Evolutionary conservation across 1,140 invertebrate genomes (phyloP), one percentile per base, ranked within the genome.

Genomic region (Leptonema lineaticorne): DNA sequence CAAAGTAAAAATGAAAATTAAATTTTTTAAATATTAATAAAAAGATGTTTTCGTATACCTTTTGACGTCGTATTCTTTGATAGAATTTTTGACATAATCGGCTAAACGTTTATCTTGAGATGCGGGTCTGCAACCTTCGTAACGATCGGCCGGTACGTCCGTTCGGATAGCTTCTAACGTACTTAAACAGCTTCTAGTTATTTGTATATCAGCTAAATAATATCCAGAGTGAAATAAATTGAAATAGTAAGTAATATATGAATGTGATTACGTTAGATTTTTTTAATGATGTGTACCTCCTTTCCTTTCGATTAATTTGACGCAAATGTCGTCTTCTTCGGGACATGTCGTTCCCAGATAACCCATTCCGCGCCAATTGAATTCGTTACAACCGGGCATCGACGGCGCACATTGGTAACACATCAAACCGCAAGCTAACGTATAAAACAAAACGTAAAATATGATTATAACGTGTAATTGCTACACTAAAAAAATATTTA

Each of bases 381-480:
- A 92, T 26, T 88, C 87, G 14, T 87, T 89, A 83, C 94, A 97
- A 4, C 94, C 94, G 16, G 93, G 93, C 63, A 93, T 90, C 18
- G 92, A 94, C 29, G 92, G 91, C 16, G 92, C 91, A 79, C 94
- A 97, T 77, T 90, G 87, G 76, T 96, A 96, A 77, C 94, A 97
- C 84, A 90, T 92, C 71, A 93, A 79, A 26, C 85, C 82, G 53
- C 80, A 76, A 74, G 81, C 86, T 86, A 63, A 26, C 5, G 50
- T 16, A 41, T 2, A 41, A 3, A 41, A 4, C 9, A 16, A 41
- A n/a, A n/a, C n/a, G n/a, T n/a, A n/a, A n/a, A n/a, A n/a, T n/a
- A n/a, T n/a, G n/a, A n/a, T n/a, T n/a, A n/a, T n/a, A n/a, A n/a
- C n/a, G n/a, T n/a, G n/a, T n/a, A n/a, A n/a, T n/a, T n/a, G n/a